phyloP scores from a whole-genome alignment of 2,113 vertebrate species.

The Bubo scandiacus region DNA sequence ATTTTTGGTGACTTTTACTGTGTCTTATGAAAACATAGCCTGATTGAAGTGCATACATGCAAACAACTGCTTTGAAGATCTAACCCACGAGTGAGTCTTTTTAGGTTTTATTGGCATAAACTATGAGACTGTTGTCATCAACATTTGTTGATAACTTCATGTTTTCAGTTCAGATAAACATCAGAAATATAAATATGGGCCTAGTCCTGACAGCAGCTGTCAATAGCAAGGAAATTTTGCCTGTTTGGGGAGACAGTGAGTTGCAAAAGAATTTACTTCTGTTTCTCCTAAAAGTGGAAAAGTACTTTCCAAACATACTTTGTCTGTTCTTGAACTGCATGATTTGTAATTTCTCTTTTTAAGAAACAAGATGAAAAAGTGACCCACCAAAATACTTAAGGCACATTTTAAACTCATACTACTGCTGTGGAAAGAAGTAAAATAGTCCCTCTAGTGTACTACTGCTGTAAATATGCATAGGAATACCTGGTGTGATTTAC shows the following conservation, averaged over 20 bases:
- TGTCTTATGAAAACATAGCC: not conserved
- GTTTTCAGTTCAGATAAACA: not conserved
- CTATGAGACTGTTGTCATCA: not conserved
- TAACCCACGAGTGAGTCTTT: not conserved
- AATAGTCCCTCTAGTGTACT: not conserved
- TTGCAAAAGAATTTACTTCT: not conserved
- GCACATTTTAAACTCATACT: not conserved
- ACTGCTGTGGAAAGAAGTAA: not conserved
- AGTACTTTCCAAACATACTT: not conserved
- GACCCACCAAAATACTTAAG: not conserved
- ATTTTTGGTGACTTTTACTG: not conserved
- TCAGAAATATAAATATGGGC: not conserved
- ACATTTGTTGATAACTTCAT: not conserved
- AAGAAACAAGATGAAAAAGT: not conserved
- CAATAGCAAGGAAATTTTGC: not conserved
- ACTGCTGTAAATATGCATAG: not conserved
- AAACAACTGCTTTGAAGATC: not conserved
- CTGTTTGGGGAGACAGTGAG: not conserved
- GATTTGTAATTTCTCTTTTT: not conserved
- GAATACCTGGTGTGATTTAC: not conserved
- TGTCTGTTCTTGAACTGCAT: not conserved
- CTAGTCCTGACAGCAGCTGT: not conserved
- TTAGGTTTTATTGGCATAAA: not conserved
- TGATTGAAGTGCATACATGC: not conserved
- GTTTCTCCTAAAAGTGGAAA: not conserved